phyloP scores from a whole-genome alignment of 2,113 vertebrate species.

The Dicrurus megarhynchus region DNA sequence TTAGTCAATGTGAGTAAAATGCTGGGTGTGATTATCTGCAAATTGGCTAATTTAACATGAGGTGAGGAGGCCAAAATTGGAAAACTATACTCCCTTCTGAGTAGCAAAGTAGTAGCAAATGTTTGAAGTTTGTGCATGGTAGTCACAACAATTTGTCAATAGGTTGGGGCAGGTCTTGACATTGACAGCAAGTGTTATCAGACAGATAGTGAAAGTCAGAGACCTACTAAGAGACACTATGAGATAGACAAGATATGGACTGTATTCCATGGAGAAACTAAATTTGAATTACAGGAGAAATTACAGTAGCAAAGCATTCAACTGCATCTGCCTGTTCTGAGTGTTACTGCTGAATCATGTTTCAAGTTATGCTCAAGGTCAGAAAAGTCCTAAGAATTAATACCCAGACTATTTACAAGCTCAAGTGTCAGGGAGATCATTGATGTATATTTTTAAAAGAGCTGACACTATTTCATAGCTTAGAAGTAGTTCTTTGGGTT shows the following conservation, averaged over 20 bases:
- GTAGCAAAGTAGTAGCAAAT: background rate
- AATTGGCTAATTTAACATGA: background rate
- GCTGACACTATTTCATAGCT: background rate
- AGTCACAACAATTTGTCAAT: background rate
- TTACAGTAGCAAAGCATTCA: background rate
- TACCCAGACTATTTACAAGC: background rate
- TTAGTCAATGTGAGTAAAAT: background rate
- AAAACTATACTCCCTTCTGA: background rate
- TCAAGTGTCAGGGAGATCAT: background rate
- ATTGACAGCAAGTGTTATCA: background rate
- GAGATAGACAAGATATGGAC: background rate
- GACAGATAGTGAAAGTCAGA: background rate
- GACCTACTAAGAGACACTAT: background rate
- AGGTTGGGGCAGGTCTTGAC: background rate
- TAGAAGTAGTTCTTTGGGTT: background rate
- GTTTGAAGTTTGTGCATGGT: background rate
- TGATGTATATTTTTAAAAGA: background rate
- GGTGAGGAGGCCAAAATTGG: background rate
- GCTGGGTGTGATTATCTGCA: background rate
- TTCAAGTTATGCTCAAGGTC: background rate
- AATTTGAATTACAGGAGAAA: background rate
- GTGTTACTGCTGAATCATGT: background rate
- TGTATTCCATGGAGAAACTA: background rate
- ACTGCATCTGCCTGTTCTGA: background rate
- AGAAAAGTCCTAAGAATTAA: background rate